Evolutionary conservation across 1,140 invertebrate species (phyloP).

Genomic region (Araneus ventricosus): DNA sequence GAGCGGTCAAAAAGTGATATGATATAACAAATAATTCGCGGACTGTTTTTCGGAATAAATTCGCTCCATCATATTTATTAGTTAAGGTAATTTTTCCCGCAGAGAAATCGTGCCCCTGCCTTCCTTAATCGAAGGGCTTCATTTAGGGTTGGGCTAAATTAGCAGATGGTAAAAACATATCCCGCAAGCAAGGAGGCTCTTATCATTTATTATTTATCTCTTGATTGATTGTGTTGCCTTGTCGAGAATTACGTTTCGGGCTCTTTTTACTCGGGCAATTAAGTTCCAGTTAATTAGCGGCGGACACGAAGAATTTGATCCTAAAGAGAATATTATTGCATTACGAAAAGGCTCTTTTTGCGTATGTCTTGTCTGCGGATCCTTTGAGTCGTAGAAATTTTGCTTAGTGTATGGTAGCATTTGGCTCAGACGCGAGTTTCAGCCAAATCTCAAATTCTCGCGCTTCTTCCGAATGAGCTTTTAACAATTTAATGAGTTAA

Average conservation of each 20-base stretch:
- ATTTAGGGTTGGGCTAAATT: slow-evolving; percentile 24
- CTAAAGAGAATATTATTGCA: neutral
- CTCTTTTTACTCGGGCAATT: slow-evolving; percentile 2
- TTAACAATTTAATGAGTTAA: too few species aligned
- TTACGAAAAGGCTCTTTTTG: neutral
- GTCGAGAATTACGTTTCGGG: slow-evolving; percentile 10
- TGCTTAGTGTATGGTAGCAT: too few species aligned
- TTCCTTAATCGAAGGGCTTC: neutral
- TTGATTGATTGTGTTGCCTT: neutral
- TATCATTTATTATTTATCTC: slow-evolving; percentile 33
- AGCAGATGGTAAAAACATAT: slow-evolving; percentile 30
- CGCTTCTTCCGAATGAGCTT: too few species aligned
- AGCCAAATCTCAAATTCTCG: too few species aligned
- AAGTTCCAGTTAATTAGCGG: slow-evolving; percentile 28
- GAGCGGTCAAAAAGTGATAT: too few species aligned
- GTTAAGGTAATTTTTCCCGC: too few species aligned
- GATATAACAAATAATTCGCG: too few species aligned
- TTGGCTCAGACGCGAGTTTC: too few species aligned
- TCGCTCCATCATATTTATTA: too few species aligned
- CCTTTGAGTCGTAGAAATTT: neutral
- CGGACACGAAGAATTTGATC: slow-evolving; percentile 1
- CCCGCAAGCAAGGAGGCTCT: neutral
- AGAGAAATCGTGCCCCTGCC: neutral
- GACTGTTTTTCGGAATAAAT: too few species aligned
- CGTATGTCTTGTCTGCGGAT: neutral